A percentile compares a stretch with the other conserved stretches of the same genome.
Evolutionary conservation across 2,113 vertebrate species (phyloP).

Genomic region (Festucalex cinctus): DNA sequence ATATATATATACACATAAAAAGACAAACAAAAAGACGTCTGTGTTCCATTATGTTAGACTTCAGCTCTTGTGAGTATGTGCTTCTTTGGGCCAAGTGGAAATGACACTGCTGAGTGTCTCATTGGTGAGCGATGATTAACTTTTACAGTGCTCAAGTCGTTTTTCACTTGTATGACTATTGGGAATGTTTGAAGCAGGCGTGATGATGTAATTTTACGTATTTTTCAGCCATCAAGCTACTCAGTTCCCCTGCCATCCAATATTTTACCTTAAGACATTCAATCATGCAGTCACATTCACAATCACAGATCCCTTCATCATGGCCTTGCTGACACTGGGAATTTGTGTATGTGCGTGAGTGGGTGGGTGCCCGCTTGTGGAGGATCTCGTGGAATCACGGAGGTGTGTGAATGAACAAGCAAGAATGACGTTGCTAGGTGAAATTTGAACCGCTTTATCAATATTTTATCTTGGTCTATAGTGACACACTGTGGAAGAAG

Average conservation of each 20-base stretch:
- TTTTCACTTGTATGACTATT: neutral
- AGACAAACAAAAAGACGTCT: slow-evolving; percentile 55
- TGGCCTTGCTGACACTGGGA: neutral
- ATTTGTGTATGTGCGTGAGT: neutral
- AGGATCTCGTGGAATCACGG: slow-evolving; percentile 51
- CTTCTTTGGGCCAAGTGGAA: neutral
- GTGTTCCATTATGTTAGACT: neutral
- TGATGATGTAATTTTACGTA: neutral
- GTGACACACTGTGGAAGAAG: slow-evolving; percentile 36
- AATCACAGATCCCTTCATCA: neutral
- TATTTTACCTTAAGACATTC: neutral
- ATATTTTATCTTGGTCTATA: slow-evolving; percentile 18
- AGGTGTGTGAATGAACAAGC: slow-evolving; percentile 62
- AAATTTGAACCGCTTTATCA: slow-evolving; percentile 28
- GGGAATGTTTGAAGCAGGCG: too few species aligned
- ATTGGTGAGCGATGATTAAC: neutral
- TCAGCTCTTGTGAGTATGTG: neutral
- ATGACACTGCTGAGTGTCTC: neutral
- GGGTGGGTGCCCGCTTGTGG: slow-evolving; percentile 1
- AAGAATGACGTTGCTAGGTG: slow-evolving; percentile 60
- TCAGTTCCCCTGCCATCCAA: neutral
- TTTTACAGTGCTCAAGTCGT: neutral
- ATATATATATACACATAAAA: slow-evolving; percentile 45
- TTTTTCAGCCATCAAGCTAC: neutral
- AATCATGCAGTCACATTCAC: neutral